Percentiles rank a stretch among this genome's conserved stretches.
These are phyloP conservation scores for Epinephelus lanceolatus DNA, from an alignment of 2,113 vertebrate genomes.

Conservation along the genomic window DNA sequence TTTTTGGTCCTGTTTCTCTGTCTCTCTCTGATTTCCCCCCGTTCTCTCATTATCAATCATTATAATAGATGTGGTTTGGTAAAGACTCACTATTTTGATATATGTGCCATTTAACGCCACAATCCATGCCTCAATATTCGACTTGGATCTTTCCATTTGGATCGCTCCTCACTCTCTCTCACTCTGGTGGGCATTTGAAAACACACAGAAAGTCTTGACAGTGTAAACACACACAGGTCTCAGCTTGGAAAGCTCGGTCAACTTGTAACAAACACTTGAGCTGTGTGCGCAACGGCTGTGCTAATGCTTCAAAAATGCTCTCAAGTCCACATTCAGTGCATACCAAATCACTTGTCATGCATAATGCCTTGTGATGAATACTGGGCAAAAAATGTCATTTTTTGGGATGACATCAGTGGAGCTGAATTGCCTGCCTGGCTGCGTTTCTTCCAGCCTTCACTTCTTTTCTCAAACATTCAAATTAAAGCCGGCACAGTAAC, in stretches of 20 bases:
- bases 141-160: constrained; percentile 29
- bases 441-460: constrained; percentile 64
- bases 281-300: constrained; percentile 14
- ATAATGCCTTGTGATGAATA: constrained; percentile 67
- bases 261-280: constrained; percentile 48
- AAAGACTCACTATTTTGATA: constrained; percentile 35
- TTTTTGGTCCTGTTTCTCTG: neutral
- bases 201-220: constrained; percentile 49
- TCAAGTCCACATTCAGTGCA: constrained; percentile 53
- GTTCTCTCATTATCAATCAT: constrained; percentile 47
- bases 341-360: constrained; percentile 64
- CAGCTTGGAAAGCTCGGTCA: constrained; percentile 35
- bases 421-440: constrained; percentile 67
- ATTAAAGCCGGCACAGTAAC: constrained; percentile 70
- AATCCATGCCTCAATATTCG: constrained; percentile 22
- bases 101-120: constrained; percentile 32
- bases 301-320: constrained; percentile 63
- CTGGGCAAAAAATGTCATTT: constrained; percentile 54
- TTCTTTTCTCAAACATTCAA: constrained; percentile 69
- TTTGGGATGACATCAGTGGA: constrained; percentile 72
- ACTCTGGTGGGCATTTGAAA: constrained; percentile 41
- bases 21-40: constrained; percentile 15
- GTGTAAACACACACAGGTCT: constrained; percentile 56
- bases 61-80: constrained; percentile 44
- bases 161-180: constrained; percentile 26